These are phyloP conservation scores for Aphrophora alni DNA, from an alignment of 2,888 invertebrate species.

Conservation along the genomic window DNA sequence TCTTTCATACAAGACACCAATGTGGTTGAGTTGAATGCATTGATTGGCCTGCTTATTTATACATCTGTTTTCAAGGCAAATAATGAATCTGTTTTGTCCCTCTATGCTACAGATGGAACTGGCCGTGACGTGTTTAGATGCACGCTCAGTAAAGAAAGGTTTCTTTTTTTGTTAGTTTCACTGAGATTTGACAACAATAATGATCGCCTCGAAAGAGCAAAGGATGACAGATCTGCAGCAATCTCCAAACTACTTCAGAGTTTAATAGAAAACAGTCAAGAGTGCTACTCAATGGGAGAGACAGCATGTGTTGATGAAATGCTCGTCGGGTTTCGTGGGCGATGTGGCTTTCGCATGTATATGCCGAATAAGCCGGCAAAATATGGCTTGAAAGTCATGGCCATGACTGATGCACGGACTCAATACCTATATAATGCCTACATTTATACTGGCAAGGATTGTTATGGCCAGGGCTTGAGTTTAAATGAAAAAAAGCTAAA, in stretches of 20 bases:
- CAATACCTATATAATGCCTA: slow-evolving; percentile 24
- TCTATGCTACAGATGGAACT: slow-evolving; percentile 32
- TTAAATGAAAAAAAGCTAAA: slow-evolving; percentile 42
- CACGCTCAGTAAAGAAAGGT: slow-evolving; percentile 24
- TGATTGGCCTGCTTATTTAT: slow-evolving; percentile 28
- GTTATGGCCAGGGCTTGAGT: not conserved
- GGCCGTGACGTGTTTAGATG: slow-evolving; percentile 32
- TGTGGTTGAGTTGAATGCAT: slow-evolving; percentile 13
- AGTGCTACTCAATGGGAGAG: not conserved
- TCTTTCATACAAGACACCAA: not conserved
- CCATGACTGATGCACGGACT: slow-evolving; percentile 12
- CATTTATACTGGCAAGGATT: slow-evolving; percentile 11
- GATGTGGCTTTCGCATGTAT: not conserved
- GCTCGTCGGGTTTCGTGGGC: slow-evolving; percentile 22
- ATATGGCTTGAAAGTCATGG: slow-evolving; percentile 14
- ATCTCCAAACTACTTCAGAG: not conserved
- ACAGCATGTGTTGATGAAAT: slow-evolving; percentile 20
- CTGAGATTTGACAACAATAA: slow-evolving; percentile 23
- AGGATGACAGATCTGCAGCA: not conserved
- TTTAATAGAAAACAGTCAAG: slow-evolving; percentile 20
- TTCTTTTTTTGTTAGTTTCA: slow-evolving; percentile 2
- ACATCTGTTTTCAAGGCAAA: slow-evolving; percentile 22
- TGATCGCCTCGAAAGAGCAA: not conserved
- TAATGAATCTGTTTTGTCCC: slow-evolving; percentile 7
- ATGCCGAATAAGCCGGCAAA: slow-evolving; percentile 16